These are phyloP conservation scores for Harmothoe impar DNA, from an alignment of 2,888 invertebrate species.

Conservation along the genomic window DNA sequence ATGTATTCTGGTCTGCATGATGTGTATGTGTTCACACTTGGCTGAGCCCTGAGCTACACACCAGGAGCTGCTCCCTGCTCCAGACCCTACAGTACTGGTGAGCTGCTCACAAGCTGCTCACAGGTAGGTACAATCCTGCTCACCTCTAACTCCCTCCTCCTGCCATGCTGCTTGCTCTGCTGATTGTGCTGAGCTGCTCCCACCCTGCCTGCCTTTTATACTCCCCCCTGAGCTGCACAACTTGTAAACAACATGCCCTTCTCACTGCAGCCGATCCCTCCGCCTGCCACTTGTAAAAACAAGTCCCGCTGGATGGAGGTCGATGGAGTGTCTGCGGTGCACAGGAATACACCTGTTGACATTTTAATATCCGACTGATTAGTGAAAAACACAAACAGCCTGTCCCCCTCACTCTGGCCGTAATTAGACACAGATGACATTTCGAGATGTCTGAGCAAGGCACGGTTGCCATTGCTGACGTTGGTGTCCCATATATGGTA, in stretches of 20 bases:
- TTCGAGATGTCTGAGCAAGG: background rate
- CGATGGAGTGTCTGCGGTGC: background rate
- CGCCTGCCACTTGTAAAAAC: background rate
- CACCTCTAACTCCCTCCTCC: background rate
- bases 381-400: background rate
- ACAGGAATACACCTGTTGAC: background rate
- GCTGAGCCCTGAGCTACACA: background rate
- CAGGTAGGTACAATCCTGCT: background rate
- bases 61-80: background rate
- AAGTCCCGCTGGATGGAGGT: background rate
- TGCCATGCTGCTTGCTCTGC: background rate
- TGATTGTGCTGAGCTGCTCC: background rate
- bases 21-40: background rate
- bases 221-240: background rate
- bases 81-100: background rate
- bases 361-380: background rate
- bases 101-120: background rate
- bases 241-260: slow-evolving; percentile 29
- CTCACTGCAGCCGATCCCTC: background rate
- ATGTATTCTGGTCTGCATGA: background rate
- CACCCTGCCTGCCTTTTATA: background rate
- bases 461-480: background rate
- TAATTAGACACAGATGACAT: background rate
- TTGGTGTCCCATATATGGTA: background rate
- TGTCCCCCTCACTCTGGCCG: background rate